A percentile compares a stretch with the other conserved stretches of the same genome.
Evolutionary conservation across 2,797 vertebrate species (phyloP).

Genomic region (Cuculus canorus): DNA sequence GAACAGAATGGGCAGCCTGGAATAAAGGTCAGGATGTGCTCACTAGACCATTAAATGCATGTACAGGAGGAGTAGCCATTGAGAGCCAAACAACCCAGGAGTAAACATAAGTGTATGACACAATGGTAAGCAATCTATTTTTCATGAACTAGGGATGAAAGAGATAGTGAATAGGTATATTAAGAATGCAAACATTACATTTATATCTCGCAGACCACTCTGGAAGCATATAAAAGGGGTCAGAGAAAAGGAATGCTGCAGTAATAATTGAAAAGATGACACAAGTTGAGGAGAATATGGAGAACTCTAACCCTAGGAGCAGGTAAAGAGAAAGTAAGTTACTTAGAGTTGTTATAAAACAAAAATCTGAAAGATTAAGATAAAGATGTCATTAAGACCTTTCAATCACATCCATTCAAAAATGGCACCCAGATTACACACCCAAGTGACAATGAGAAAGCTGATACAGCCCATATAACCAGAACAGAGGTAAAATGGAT

Average conservation of each 20-base stretch:
- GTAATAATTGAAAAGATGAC: not conserved
- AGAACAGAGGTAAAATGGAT: not conserved
- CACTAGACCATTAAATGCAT: not conserved
- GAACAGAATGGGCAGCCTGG: not conserved
- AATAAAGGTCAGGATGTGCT: not conserved
- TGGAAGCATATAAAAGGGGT: not conserved
- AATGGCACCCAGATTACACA: not conserved
- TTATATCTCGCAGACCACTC: not conserved
- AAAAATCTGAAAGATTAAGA: not conserved
- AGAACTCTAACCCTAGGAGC: not conserved
- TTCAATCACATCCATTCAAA: not conserved
- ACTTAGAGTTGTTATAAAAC: not conserved
- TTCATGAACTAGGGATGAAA: not conserved
- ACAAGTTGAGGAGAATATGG: not conserved
- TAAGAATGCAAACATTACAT: not conserved
- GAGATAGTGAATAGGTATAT: not conserved
- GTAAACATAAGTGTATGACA: not conserved
- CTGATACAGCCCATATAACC: not conserved
- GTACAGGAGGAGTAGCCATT: not conserved
- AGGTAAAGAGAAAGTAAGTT: not conserved
- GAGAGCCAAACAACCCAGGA: not conserved
- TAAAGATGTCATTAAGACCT: not conserved
- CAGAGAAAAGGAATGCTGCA: not conserved
- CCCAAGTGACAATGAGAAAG: not conserved
- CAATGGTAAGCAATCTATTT: slow-evolving; percentile 3